Percentiles rank a stretch among this genome's conserved stretches.
Evolutionary conservation across 2,113 vertebrate genomes (phyloP).

Genomic region (Sinocyclocheilus grahami): DNA sequence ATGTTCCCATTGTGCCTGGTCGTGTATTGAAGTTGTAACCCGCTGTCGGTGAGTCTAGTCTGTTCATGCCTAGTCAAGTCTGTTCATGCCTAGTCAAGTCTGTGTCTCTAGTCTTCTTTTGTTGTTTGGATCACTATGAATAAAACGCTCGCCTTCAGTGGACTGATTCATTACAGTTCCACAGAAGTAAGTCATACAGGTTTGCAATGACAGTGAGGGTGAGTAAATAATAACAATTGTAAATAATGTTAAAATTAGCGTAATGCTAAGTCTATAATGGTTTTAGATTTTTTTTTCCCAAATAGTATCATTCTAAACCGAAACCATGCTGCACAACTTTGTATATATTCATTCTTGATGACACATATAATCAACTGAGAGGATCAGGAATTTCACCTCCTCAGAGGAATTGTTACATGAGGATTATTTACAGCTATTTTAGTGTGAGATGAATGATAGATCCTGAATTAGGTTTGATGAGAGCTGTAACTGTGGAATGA

Average conservation of each 20-base stretch:
- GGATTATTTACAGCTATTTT: neutral
- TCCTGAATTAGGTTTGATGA: neutral
- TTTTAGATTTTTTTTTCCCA: neutral
- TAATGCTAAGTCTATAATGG: neutral
- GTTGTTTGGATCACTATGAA: no score
- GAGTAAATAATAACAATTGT: neutral
- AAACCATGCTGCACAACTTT: neutral
- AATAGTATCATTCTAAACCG: neutral
- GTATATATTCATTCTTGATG: neutral
- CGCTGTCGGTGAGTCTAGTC: no score
- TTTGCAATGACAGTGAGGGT: neutral
- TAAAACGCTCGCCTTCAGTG: no score
- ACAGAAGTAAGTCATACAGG: neutral
- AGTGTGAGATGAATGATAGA: neutral
- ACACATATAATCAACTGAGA: neutral
- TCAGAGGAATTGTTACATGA: neutral
- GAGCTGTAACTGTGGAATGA: neutral
- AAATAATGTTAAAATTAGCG: neutral
- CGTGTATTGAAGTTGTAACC: no score
- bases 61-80: no score
- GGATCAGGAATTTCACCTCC: neutral
- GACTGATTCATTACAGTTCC: no score
- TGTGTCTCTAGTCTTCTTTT: no score
- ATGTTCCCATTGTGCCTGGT: no score
- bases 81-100: no score